phyloP scores from a whole-genome alignment of 1,140 invertebrate species.

The Drosophila rufa region DNA sequence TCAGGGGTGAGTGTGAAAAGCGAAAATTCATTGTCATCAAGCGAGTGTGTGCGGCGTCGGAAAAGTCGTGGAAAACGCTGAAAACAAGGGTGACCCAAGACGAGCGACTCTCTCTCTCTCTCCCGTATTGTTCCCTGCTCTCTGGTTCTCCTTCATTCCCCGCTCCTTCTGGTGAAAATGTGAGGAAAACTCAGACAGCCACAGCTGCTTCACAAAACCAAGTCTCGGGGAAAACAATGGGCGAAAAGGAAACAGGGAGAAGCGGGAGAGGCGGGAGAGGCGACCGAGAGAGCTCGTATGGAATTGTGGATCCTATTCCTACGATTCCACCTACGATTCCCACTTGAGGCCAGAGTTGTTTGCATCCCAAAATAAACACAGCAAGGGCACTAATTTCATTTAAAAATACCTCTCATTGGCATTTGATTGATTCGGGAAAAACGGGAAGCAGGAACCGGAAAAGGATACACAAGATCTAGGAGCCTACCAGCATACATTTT shows the following conservation, averaged over 20 bases:
- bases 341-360: conserved; percentile 10
- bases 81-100: conserved; percentile 43
- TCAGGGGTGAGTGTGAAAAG: conserved; percentile 42
- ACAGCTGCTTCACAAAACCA: conserved; percentile 38
- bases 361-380: conserved; percentile 10
- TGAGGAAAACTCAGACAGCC: conserved; percentile 40
- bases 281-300: neutral
- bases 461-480: neutral
- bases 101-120: conserved; percentile 1
- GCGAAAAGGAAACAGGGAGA: neutral
- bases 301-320: conserved; percentile 16
- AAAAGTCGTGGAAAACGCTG: conserved; percentile 52
- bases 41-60: conserved; percentile 17
- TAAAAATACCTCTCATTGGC: conserved; percentile 4
- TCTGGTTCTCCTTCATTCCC: neutral
- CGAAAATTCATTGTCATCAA: conserved; percentile 58
- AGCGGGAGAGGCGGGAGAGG: neutral
- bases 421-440: conserved; percentile 11
- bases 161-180: conserved; percentile 38
- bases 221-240: conserved; percentile 30
- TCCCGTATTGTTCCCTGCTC: neutral
- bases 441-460: neutral
- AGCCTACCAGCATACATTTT: too few relatives aligned
- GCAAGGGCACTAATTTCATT: conserved; percentile 11
- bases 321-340: conserved; percentile 24